A percentile compares a stretch with the other conserved stretches of the same genome.
Conservation (phyloP, 2,888 invertebrate species). For the Sthenelais limicola region DNA sequence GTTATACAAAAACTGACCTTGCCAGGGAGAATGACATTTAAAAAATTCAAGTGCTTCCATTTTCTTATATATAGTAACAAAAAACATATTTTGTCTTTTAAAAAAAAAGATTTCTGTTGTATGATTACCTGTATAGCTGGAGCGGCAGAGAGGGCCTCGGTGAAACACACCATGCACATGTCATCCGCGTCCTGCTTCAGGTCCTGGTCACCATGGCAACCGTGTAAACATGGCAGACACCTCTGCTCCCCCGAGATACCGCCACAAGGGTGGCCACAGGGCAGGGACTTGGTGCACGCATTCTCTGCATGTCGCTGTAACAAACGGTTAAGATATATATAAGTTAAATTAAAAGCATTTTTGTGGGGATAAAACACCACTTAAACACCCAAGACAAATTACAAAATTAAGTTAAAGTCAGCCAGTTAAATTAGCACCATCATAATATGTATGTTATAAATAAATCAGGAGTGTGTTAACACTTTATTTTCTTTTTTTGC, state of each 20-base stretch:
- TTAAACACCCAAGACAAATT: background rate
- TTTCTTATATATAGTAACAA: background rate
- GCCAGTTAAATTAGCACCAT: background rate
- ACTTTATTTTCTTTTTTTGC: background rate
- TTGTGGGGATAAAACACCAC: background rate
- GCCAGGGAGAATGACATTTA: too few relatives aligned
- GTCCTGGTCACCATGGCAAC: conserved; percentile 77
- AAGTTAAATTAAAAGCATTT: background rate
- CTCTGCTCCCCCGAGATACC: conserved; percentile 88
- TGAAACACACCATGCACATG: conserved; percentile 99
- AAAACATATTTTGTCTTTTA: background rate
- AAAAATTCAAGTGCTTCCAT: background rate
- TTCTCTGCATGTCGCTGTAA: conserved; percentile 82
- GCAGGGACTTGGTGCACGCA: conserved; percentile 86
- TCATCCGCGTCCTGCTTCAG: conserved; percentile 97
- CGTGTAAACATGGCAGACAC: conserved; percentile 92
- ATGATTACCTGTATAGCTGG: conserved; percentile 85
- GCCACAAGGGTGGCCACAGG: conserved; percentile 94
- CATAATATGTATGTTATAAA: background rate
- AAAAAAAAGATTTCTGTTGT: background rate
- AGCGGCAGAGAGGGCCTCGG: conserved; percentile 94
- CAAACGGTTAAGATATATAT: background rate
- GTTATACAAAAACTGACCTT: background rate
- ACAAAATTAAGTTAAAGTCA: background rate
- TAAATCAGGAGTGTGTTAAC: background rate